A percentile compares a stretch with the other conserved stretches of the same genome.
These are phyloP conservation scores for Glareola pratincola DNA, from an alignment of 2,113 vertebrate genomes.

Conservation along the genomic window DNA sequence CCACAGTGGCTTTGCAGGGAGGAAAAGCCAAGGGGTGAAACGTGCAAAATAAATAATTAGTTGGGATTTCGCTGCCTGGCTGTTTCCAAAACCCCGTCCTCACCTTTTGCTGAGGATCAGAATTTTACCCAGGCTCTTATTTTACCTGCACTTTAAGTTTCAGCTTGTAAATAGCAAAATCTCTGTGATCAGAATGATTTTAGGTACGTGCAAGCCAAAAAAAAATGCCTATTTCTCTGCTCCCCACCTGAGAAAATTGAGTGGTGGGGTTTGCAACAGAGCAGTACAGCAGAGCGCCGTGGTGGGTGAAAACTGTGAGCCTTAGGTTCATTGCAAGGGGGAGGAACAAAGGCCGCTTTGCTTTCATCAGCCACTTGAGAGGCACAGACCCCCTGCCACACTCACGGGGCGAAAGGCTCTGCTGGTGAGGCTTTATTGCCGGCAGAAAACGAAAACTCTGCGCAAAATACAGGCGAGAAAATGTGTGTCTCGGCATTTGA, in stretches of 20 bases:
- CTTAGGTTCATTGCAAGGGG: neutral
- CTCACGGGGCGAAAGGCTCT: neutral
- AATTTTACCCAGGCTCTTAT: neutral
- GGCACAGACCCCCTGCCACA: neutral
- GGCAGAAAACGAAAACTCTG: slow-evolving; percentile 33
- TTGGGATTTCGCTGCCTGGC: neutral
- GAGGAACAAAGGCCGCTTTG: slow-evolving; percentile 26
- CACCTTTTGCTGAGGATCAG: neutral
- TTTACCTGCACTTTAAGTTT: neutral
- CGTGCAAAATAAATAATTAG: neutral
- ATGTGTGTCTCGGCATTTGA: neutral
- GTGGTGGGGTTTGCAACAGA: neutral
- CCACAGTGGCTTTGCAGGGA: neutral
- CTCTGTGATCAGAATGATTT: neutral
- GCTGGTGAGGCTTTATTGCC: neutral
- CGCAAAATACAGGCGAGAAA: neutral
- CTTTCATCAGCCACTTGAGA: slow-evolving; percentile 22
- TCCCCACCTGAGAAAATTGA: neutral
- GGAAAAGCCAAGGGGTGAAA: neutral
- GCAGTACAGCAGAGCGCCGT: neutral
- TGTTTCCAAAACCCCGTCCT: neutral
- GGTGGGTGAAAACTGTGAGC: slow-evolving; percentile 26
- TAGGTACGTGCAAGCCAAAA: neutral
- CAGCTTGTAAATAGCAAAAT: neutral
- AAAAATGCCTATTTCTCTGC: neutral